Conservation (phyloP, 2,888 invertebrate genomes). For the Clivina fossor region DNA sequence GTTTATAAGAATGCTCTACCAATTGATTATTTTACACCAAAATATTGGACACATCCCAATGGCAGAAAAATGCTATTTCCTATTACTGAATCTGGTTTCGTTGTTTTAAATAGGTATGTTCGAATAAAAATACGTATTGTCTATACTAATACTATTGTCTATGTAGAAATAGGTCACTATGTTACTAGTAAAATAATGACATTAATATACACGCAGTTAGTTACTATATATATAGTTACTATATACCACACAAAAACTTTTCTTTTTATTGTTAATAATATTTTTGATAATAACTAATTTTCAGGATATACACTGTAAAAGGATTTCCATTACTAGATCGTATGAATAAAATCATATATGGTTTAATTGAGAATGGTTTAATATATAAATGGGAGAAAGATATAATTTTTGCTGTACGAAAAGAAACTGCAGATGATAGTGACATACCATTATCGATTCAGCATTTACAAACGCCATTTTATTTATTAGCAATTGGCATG, state of each 20-base stretch:
- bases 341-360: conserved; percentile 11
- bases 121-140: too few species aligned
- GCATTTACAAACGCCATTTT: conserved; percentile 17
- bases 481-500: conserved; percentile 11
- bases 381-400: conserved; percentile 14
- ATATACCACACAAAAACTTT: too few species aligned
- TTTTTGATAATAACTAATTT: conserved; percentile 5
- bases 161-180: too few species aligned
- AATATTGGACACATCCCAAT: conserved; percentile 6
- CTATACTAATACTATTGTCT: too few species aligned
- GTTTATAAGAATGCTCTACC: conserved; percentile 1
- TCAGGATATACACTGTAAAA: conserved; percentile 10
- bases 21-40: conserved; percentile 5
- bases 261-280: not conserved
- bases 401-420: not conserved
- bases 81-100: not conserved
- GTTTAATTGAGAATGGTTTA: conserved; percentile 12
- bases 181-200: too few species aligned
- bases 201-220: too few species aligned
- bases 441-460: conserved; percentile 1
- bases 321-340: conserved; percentile 17
- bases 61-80: conserved; percentile 9
- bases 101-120: too few species aligned
- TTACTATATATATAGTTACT: too few species aligned
- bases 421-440: not conserved